phyloP scores from a whole-genome alignment of 2,888 invertebrate genomes.

The Holacanthella duospinosa region DNA sequence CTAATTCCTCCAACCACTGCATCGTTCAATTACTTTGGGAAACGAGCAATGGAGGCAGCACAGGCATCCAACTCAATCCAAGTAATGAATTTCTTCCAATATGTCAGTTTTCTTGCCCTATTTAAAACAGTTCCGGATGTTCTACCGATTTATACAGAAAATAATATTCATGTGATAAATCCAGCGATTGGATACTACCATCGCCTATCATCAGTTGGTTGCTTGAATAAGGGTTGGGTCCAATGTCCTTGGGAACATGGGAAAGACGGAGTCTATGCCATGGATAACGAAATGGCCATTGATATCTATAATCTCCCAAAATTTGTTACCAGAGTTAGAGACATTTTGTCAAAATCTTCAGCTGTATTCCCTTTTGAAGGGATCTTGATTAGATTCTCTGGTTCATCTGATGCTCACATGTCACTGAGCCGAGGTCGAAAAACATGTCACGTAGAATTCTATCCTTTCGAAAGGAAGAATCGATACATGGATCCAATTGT shows the following conservation, averaged over 20 bases:
- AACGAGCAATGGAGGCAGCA: neutral
- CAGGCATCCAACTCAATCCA: neutral
- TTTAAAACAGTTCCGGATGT: neutral
- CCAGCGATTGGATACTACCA: conserved; percentile 1
- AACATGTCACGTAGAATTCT: conserved; percentile 8
- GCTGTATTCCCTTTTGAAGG: conserved; percentile 12
- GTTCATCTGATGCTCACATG: neutral
- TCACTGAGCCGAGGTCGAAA: neutral
- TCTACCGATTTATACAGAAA: conserved; percentile 10
- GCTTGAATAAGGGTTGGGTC: neutral
- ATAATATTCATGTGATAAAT: neutral
- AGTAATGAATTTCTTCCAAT: neutral
- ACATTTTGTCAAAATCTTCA: neutral
- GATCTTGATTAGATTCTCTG: conserved; percentile 9
- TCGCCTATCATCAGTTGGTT: neutral
- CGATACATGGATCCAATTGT: neutral
- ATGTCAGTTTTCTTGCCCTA: neutral
- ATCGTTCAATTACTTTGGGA: neutral
- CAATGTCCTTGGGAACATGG: conserved; percentile 10
- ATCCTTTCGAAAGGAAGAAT: neutral
- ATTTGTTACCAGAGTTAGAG: neutral
- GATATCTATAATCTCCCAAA: neutral
- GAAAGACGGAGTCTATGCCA: neutral
- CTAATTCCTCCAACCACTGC: neutral
- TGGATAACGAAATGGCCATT: conserved; percentile 10